phyloP scores from a whole-genome alignment of 2,888 invertebrate species.

The Aquatica leii region DNA sequence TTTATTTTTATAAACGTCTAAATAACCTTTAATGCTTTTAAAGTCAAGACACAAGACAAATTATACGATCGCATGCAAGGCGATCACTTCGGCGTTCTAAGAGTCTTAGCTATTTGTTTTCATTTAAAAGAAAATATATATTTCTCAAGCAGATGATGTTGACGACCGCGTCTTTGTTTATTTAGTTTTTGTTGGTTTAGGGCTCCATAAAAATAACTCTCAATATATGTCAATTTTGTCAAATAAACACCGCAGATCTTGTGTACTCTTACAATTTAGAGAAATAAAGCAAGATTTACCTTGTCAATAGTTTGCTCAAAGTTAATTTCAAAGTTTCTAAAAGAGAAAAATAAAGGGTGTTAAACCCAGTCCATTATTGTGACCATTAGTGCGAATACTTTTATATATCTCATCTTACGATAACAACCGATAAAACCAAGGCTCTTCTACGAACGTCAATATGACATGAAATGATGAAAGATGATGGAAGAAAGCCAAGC shows the following conservation, averaged over 20 bases:
- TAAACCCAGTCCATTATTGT: conserved; percentile 27
- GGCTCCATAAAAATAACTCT: conserved; percentile 18
- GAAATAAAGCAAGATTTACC: conserved; percentile 1
- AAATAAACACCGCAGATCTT: conserved; percentile 6
- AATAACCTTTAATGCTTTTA: conserved; percentile 34
- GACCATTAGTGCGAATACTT: conserved; percentile 27
- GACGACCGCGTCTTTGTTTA: conserved; percentile 18
- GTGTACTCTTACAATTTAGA: not conserved
- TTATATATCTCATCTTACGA: conserved; percentile 36
- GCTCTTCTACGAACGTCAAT: conserved; percentile 45
- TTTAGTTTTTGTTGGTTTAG: conserved; percentile 16
- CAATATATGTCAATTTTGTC: conserved; percentile 22
- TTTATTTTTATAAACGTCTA: conserved; percentile 35
- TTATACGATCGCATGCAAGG: conserved; percentile 43
- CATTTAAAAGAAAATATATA: conserved; percentile 41
- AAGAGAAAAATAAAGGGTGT: conserved; percentile 15
- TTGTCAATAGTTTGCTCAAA: conserved; percentile 19
- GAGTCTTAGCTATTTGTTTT: conserved; percentile 41
- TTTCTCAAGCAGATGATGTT: conserved; percentile 35
- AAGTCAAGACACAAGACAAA: conserved; percentile 39
- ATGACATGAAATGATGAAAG: conserved; percentile 56
- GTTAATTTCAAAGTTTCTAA: conserved; percentile 17
- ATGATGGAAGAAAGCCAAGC: conserved; percentile 54
- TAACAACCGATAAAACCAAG: conserved; percentile 39
- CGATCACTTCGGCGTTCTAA: conserved; percentile 46